These are phyloP conservation scores for Leptinotarsa rubiginosa DNA, from an alignment of 2,888 invertebrate species.

Conservation along the genomic window DNA sequence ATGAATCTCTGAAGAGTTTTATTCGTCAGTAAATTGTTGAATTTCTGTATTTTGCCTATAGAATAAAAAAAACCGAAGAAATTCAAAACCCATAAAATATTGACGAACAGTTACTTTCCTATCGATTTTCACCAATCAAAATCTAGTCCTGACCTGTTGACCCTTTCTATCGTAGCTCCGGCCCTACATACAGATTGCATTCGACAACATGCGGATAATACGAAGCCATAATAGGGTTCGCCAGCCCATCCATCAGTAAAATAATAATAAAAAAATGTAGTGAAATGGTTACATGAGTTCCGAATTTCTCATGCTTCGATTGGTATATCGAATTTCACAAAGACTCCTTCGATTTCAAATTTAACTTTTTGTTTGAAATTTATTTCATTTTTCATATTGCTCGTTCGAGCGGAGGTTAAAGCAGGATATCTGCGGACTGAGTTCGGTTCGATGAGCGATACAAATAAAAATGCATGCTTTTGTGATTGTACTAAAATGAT, in stretches of 20 bases:
- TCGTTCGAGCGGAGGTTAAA: constrained; percentile 34
- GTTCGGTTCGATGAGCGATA: constrained; percentile 1
- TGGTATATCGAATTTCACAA: constrained; percentile 48
- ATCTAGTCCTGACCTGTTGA: constrained; percentile 33
- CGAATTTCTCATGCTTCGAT: constrained; percentile 43
- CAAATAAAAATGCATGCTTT: neutral
- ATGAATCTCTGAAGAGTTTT: too few relatives aligned
- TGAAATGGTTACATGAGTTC: constrained; percentile 46
- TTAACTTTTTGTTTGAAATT: constrained; percentile 35
- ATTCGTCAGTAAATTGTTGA: too few relatives aligned
- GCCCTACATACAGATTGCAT: constrained; percentile 30
- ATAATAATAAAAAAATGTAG: constrained; percentile 49
- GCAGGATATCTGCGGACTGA: constrained; percentile 31
- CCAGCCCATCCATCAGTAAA: constrained; percentile 43
- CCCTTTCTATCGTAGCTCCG: constrained; percentile 28
- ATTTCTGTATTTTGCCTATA: too few relatives aligned
- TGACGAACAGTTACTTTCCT: too few relatives aligned
- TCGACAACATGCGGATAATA: constrained; percentile 45
- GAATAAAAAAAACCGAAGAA: too few relatives aligned
- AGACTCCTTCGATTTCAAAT: constrained; percentile 48
- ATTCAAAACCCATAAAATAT: too few relatives aligned
- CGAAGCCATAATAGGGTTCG: constrained; percentile 47
- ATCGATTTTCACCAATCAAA: neutral
- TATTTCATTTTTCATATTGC: constrained; percentile 44
- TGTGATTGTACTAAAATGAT: neutral